A percentile compares a stretch with the other conserved stretches of the same genome.
Conservation (phyloP, 2,888 invertebrate species). For the Hydrotaea cyrtoneurina region DNA sequence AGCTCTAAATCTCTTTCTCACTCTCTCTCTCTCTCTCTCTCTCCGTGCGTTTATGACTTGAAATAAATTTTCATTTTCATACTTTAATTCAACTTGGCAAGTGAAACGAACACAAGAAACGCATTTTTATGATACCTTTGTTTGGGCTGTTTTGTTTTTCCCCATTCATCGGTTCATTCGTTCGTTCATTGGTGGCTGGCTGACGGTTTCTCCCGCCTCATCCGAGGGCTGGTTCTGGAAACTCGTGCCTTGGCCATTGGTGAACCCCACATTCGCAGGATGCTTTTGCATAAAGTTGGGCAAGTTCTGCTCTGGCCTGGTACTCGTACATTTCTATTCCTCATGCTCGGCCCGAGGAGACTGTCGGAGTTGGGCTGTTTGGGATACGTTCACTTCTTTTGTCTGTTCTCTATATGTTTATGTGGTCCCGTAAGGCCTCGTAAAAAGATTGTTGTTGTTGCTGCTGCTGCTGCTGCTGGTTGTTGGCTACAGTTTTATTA, state of each 20-base stretch:
- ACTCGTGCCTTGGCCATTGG: slow-evolving; percentile 8
- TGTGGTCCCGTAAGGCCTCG: slow-evolving; percentile 62
- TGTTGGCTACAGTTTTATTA: slow-evolving; percentile 49
- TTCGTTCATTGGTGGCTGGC: slow-evolving; percentile 29
- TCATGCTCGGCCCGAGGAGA: slow-evolving; percentile 4
- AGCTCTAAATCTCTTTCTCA: not conserved
- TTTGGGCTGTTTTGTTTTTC: slow-evolving; percentile 13
- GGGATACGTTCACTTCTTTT: slow-evolving; percentile 35
- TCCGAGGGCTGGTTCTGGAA: not conserved
- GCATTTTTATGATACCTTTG: slow-evolving; percentile 55
- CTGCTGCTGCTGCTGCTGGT: not conserved
- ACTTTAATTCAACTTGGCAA: slow-evolving; percentile 65
- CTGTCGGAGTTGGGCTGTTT: slow-evolving; percentile 29
- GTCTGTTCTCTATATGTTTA: slow-evolving; percentile 40
- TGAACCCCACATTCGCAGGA: slow-evolving; percentile 47
- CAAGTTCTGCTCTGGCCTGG: not conserved
- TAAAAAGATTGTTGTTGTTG: slow-evolving; percentile 54
- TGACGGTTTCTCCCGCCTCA: not conserved
- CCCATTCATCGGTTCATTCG: slow-evolving; percentile 36
- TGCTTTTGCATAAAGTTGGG: slow-evolving; percentile 38
- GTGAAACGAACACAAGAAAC: slow-evolving; percentile 43
- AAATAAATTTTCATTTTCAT: slow-evolving; percentile 78
- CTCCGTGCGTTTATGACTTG: slow-evolving; percentile 64
- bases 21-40: not conserved
- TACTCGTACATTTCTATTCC: not conserved